These are phyloP conservation scores for Gymnocheta viridis DNA, from an alignment of 2,888 invertebrate species.

Conservation along the genomic window DNA sequence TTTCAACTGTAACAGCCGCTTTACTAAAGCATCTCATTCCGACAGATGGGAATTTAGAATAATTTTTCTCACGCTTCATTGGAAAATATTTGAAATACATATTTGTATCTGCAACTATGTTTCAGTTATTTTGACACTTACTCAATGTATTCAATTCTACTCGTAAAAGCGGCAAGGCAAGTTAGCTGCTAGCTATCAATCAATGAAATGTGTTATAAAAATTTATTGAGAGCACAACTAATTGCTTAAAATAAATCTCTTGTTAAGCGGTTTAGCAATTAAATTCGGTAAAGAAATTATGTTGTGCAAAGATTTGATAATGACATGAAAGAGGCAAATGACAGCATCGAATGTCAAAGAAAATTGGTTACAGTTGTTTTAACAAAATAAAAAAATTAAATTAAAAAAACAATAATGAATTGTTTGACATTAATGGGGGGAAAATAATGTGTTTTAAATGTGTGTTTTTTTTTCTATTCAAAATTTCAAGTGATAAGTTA, in stretches of 20 bases:
- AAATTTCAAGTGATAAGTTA: not conserved
- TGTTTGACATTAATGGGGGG: not conserved
- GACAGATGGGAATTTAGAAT: not conserved
- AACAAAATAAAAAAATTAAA: not conserved
- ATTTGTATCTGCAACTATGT: not conserved
- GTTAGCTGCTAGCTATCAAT: not conserved
- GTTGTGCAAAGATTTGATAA: not conserved
- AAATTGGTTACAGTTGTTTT: conserved; percentile 11
- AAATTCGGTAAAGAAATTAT: conserved; percentile 2
- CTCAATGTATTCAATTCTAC: not conserved
- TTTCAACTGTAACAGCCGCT: not conserved
- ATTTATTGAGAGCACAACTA: conserved; percentile 45
- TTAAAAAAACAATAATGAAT: not conserved
- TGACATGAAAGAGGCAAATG: not conserved
- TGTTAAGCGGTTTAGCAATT: conserved; percentile 22
- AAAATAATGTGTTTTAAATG: not conserved
- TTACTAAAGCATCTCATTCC: not conserved
- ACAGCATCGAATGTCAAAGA: not conserved
- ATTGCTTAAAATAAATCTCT: conserved; percentile 23
- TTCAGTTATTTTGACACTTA: conserved; percentile 31
- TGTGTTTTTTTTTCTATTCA: not conserved
- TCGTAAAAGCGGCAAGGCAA: conserved; percentile 5
- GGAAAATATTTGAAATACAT: conserved; percentile 12
- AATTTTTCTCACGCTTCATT: conserved; percentile 36
- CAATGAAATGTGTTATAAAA: conserved; percentile 1